Base-by-base conservation (phyloP, 2,797 vertebrate species). In the Gadopsis marmoratus region DNA sequence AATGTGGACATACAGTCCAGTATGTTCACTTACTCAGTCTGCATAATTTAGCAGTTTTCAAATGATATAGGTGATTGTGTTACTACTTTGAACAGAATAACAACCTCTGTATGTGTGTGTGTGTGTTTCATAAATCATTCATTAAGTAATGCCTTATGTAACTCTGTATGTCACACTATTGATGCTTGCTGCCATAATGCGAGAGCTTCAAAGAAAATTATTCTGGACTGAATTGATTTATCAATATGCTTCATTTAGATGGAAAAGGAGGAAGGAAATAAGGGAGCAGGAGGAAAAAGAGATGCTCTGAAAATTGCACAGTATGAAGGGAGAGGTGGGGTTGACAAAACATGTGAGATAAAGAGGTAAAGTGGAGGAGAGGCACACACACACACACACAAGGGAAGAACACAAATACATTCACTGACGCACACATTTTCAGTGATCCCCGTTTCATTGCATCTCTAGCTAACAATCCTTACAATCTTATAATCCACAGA, bases 401-500 rank as follows among this genome's bases (percentile, higher is more conserved):
- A 61, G 48, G 43, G 7, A 3, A 45, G 26, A 65, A 59, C 41
- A 71, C 31, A 73, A 35, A 67, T 62, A 35, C 55, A 29, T 65
- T 35, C 50, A 9, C 50, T 33, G 26, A 54, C 8, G 65, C 10
- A 68, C 26, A 58, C 64, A 59, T 78, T 77, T 76, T 64, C 60
- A 77, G 26, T 41, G 50, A 83, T 69, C 29, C 66, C 26, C 19
- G 29, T 83, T 76, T 80, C 43, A 69, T 35, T 63, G 33, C 23
- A 51, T 79, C 77, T 74, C 45, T 59, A 47, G 66, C 70, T 74
- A 86, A 85, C 68, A 73, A 77, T 83, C 65, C 47, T 60, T 72
- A 64, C 82, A 79, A 82, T 85, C 84, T 78, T n/a, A 60, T 83
- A 71, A 71, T 81, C 81, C 85, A 71, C 77, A 53, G 43, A 86